Evolutionary conservation across 2,888 invertebrate species (phyloP).

Genomic region (Apodemia mormo): DNA sequence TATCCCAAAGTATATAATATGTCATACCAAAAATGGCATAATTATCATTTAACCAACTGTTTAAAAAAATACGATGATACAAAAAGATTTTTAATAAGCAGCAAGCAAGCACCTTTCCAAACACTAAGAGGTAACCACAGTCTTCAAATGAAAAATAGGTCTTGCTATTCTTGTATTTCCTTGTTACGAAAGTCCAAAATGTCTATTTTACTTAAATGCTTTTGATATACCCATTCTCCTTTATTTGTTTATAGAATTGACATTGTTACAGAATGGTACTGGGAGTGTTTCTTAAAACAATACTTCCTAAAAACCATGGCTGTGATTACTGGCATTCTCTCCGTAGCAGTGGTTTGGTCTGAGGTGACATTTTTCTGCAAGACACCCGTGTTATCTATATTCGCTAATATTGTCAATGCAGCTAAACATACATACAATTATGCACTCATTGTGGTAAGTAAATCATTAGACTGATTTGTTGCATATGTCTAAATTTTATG

Average conservation of each 20-base stretch:
- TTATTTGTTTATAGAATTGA: background rate
- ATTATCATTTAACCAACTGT: background rate
- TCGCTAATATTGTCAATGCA: conserved; percentile 95
- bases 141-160: no score
- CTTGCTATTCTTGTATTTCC: no score
- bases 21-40: background rate
- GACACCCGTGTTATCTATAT: conserved; percentile 95
- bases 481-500: no score
- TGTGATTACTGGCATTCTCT: conserved; percentile 88
- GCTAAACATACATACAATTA: conserved; percentile 94
- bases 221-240: no score
- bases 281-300: conserved; percentile 92
- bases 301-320: conserved; percentile 89
- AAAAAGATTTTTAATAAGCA: no score
- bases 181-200: no score
- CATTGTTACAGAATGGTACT: conserved; percentile 93
- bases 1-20: background rate
- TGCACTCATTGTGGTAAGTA: conserved; percentile 93
- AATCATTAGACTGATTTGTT: background rate
- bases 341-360: conserved; percentile 98
- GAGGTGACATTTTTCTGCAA: conserved; percentile 98
- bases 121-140: no score
- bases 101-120: no score
- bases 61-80: no score
- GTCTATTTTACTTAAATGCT: no score